Base-by-base conservation (phyloP, 2,797 vertebrate genomes). In the Hephaestus fuliginosus region DNA sequence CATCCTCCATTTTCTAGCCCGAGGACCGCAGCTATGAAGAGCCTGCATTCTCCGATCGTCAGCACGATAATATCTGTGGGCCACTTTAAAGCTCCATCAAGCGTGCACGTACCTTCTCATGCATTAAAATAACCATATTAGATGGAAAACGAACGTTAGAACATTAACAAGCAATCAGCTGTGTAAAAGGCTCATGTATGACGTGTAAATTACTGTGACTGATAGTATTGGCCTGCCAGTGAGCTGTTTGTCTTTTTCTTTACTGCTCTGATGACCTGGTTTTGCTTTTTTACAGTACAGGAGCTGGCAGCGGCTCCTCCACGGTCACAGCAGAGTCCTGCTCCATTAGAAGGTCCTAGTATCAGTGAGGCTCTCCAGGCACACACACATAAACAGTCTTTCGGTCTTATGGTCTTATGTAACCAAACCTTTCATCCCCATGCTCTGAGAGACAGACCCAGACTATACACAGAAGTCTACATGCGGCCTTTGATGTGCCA, bases 401-500 rank as follows among this genome's bases (percentile, higher is more conserved):
- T 87, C 56, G 22, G 48, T 80, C 79, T 84, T 79, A 70, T n/a
- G 36, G 44, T 72, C 87, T 94, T 90, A 89, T 75, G 84, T 91
- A 93, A 93, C 66, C 70, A 81, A 78, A 85, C 74, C 90, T 92
- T 91, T 92, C 86, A 92, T 93, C 89, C 89, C 70, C 61, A 11
- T 51, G 62, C 83, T 81, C 57, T 67, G 78, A 87, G 69, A 88
- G 82, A 85, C 83, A 80, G 86, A 90, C 61, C 53, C 82, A 89
- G 90, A 89, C 89, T 85, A 39, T 39, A 87, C 76, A 83, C 70
- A 86, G 41, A 89, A 79, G 86, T 88, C 84, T 83, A 78, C 76
- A 89, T 49, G 33, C 10, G 1, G 36, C 53, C 71, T 90, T 92
- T 91, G 79, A 93, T 81, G 83, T 87, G 84, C 70, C 81, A 84